Evolutionary conservation across 2,797 vertebrate species (phyloP).

Genomic region (Enteromius thamalakanensis): DNA sequence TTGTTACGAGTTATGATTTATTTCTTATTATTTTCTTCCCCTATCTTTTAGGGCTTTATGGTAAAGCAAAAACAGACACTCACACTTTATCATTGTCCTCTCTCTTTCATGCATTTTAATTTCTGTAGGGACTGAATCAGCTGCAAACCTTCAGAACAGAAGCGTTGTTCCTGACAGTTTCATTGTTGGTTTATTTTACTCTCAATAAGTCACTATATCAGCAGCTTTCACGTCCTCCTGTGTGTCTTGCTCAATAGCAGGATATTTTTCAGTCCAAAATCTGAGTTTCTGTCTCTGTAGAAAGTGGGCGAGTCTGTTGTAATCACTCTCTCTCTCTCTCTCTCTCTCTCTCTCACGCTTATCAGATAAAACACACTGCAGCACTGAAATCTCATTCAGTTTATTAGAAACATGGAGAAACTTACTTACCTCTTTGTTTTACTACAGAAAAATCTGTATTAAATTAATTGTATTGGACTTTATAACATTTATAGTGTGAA

Average conservation of each 20-base stretch:
- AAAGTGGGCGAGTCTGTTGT: not conserved
- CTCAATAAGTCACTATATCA: slow-evolving; percentile 18
- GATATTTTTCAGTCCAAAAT: slow-evolving; percentile 10
- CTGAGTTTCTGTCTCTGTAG: slow-evolving; percentile 3
- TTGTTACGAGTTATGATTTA: slow-evolving; percentile 11
- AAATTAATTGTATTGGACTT: not conserved
- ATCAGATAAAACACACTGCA: not conserved
- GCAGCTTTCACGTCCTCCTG: slow-evolving; percentile 24
- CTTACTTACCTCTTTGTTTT: not conserved
- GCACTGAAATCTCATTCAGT: not conserved
- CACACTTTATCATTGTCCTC: not conserved
- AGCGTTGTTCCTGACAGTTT: not conserved
- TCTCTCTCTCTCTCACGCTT: not conserved
- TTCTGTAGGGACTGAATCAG: slow-evolving; percentile 9
- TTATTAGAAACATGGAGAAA: not conserved
- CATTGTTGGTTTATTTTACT: slow-evolving; percentile 3
- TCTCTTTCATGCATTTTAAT: slow-evolving; percentile 9
- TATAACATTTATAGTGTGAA: not conserved
- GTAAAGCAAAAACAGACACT: slow-evolving; percentile 20
- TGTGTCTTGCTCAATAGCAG: slow-evolving; percentile 18
- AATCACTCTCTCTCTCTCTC: slow-evolving; percentile 11
- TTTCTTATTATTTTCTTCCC: not conserved
- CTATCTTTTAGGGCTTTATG: not conserved
- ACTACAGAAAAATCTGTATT: not conserved
- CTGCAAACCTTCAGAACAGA: not conserved